phyloP scores from a whole-genome alignment of 2,113 vertebrate genomes.

The Thunnus maccoyii region DNA sequence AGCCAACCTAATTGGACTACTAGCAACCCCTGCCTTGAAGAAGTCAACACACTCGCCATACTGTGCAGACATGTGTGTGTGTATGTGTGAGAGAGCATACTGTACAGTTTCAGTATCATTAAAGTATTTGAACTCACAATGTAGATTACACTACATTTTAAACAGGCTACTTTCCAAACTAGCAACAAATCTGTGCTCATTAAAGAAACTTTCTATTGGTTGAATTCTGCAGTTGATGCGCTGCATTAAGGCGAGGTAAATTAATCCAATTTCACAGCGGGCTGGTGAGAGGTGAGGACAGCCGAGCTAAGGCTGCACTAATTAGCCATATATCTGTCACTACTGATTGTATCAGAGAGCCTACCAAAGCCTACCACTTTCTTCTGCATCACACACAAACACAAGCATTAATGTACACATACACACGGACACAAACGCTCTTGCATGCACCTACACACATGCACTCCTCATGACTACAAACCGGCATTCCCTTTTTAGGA shows the following conservation, averaged over 20 bases:
- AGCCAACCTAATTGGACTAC: conserved; percentile 77
- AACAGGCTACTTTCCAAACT: conserved; percentile 19
- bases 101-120: neutral
- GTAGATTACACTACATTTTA: conserved; percentile 20
- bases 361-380: conserved; percentile 46
- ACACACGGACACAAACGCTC: neutral
- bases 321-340: conserved; percentile 80
- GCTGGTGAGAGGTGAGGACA: conserved; percentile 79
- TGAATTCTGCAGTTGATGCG: conserved; percentile 48
- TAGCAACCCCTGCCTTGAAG: conserved; percentile 38
- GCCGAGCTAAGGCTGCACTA: conserved; percentile 68
- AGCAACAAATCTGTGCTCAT: conserved; percentile 42
- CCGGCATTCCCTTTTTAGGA: conserved; percentile 2
- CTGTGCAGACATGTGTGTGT: neutral
- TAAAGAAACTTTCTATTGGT: conserved; percentile 54
- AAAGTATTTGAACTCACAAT: neutral
- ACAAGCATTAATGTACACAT: neutral
- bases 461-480: neutral
- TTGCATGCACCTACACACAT: neutral
- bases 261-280: conserved; percentile 82
- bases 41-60: conserved; percentile 38
- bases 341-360: conserved; percentile 69
- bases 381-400: conserved; percentile 43
- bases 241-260: conserved; percentile 65
- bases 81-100: neutral